Conservation (phyloP, 2,113 vertebrate species). For the Cyanocitta stelleri region DNA sequence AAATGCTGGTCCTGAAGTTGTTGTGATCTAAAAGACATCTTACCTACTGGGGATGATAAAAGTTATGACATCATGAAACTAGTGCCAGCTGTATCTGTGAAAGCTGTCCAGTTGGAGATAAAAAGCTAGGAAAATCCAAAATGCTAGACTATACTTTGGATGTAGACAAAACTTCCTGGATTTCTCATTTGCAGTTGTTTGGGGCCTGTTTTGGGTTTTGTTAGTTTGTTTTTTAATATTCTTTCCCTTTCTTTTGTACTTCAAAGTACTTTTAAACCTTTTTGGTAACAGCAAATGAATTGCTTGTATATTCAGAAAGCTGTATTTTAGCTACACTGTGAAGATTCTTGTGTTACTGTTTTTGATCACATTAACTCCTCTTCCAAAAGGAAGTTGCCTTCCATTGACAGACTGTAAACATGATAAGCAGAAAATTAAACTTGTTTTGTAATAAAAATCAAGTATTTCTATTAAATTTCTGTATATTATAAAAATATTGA, state of each 20-base stretch:
- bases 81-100: not conserved
- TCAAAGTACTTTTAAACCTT: not conserved
- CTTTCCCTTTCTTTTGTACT: not conserved
- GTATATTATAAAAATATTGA: not conserved
- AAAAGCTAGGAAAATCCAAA: not conserved
- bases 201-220: accelerated
- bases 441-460: not conserved
- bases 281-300: not conserved
- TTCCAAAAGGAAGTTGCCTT: not conserved
- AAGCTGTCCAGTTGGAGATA: not conserved
- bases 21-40: not conserved
- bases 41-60: not conserved
- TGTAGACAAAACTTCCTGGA: not conserved
- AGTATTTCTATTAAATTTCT: not conserved
- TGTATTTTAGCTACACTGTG: not conserved
- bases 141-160: not conserved
- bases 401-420: not conserved
- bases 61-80: not conserved
- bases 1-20: not conserved
- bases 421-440: not conserved
- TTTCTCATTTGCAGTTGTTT: not conserved
- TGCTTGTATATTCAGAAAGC: not conserved
- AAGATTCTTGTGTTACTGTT: not conserved
- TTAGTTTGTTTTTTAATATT: not conserved
- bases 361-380: not conserved